These are phyloP conservation scores for Tolypeutes matacus DNA, from an alignment of 2,797 vertebrate species.

Conservation along the genomic window DNA sequence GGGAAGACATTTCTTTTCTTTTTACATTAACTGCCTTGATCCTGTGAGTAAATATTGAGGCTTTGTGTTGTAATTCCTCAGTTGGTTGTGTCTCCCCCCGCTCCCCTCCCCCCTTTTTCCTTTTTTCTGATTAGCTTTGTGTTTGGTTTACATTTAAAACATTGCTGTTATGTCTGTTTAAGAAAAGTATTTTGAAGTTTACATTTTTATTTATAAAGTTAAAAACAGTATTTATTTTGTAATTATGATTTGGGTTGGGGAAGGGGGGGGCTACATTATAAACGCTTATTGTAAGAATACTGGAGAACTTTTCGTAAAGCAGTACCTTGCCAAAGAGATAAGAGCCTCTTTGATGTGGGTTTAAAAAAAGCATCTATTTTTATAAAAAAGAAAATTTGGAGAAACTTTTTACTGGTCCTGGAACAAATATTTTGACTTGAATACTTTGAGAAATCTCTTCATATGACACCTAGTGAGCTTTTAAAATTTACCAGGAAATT, in stretches of 20 bases:
- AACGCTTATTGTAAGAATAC: constrained; percentile 97
- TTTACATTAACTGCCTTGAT: constrained; percentile 93
- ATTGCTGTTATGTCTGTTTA: constrained; percentile 85
- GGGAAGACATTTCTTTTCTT: constrained; percentile 89
- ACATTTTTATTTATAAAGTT: constrained; percentile 91
- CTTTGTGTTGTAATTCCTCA: constrained; percentile 90
- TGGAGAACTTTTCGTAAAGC: constrained; percentile 97
- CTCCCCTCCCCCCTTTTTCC: constrained; percentile 84
- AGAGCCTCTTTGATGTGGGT: constrained; percentile 99
- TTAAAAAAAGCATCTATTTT: constrained; percentile 99
- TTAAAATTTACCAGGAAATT: constrained; percentile 99
- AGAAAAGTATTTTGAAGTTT: constrained; percentile 92
- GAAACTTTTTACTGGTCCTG: constrained; percentile 99
- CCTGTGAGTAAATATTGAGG: constrained; percentile 90
- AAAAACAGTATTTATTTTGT: constrained; percentile 91
- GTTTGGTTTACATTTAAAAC: constrained; percentile 90
- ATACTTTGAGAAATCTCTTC: constrained; percentile 99
- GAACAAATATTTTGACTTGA: constrained; percentile 99
- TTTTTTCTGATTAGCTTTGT: constrained; percentile 89
- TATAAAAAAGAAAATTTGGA: constrained; percentile 98
- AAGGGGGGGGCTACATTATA: constrained; percentile 94
- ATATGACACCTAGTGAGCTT: constrained; percentile 99
- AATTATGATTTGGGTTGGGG: constrained; percentile 93
- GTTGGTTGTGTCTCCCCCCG: constrained; percentile 81
- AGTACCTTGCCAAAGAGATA: constrained; percentile 99